Evolutionary conservation across 1,140 invertebrate genomes (phyloP).

Genomic region (Saccostrea echinata): DNA sequence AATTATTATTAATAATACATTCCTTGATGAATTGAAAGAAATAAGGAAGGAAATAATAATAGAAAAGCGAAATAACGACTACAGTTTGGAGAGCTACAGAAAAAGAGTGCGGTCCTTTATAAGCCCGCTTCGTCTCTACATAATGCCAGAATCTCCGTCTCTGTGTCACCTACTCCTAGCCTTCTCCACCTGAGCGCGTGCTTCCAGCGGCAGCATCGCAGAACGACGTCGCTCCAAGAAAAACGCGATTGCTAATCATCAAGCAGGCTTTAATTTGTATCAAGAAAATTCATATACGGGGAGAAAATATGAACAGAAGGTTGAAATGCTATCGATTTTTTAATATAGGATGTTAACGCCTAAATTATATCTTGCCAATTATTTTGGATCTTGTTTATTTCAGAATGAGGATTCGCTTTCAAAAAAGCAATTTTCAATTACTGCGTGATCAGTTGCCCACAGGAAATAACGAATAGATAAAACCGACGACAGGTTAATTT

Average conservation of each 20-base stretch:
- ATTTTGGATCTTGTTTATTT: conserved; percentile 29
- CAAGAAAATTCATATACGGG: conserved; percentile 24
- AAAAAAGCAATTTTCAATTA: conserved; percentile 22
- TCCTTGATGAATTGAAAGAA: not conserved
- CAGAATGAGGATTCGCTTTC: not conserved
- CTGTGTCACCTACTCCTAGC: not conserved
- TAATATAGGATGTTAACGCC: conserved; percentile 30
- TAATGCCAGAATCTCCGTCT: not conserved
- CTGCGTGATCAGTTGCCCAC: not conserved
- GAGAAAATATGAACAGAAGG: conserved; percentile 32
- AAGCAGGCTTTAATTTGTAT: conserved; percentile 23
- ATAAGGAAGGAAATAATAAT: not conserved
- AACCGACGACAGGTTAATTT: not conserved
- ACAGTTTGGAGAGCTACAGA: not conserved
- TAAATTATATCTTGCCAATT: not conserved
- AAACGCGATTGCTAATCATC: not conserved
- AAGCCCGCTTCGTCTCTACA: not conserved
- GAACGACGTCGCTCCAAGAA: not conserved
- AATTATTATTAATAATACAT: too few species aligned
- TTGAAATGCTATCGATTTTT: conserved; percentile 15
- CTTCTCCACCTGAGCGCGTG: not conserved
- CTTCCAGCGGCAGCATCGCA: not conserved
- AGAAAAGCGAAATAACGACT: not conserved
- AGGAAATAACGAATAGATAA: not conserved
- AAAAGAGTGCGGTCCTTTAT: not conserved